These are phyloP conservation scores for Galerucella nymphaeae DNA, from an alignment of 2,888 invertebrate genomes.

Conservation along the genomic window DNA sequence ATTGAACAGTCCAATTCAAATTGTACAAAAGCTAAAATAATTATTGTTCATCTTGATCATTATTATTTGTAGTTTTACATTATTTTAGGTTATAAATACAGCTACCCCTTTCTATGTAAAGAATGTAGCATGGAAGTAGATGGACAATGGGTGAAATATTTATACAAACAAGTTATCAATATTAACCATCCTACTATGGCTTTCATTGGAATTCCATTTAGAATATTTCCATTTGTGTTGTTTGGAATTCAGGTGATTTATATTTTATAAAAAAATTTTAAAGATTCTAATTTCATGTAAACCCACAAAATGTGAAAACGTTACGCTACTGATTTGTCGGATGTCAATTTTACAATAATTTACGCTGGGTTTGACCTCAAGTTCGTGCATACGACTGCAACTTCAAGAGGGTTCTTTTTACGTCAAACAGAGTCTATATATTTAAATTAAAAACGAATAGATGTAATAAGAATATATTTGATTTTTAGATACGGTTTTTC, in stretches of 20 bases:
- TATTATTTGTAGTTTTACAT: background rate
- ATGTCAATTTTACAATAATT: too few relatives aligned
- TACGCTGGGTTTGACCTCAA: too few relatives aligned
- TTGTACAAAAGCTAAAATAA: too few relatives aligned
- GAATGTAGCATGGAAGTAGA: conserved; percentile 78
- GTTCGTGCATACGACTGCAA: too few relatives aligned
- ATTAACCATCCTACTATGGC: conserved; percentile 83
- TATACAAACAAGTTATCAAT: conserved; percentile 89
- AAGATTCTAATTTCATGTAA: too few relatives aligned
- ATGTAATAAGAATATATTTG: background rate
- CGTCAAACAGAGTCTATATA: too few relatives aligned
- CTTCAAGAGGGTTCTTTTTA: too few relatives aligned
- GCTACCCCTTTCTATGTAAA: conserved; percentile 67
- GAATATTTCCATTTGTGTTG: conserved; percentile 86
- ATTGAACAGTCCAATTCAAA: too few relatives aligned
- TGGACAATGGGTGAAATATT: conserved; percentile 83
- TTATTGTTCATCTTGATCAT: background rate
- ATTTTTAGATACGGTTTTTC: conserved; percentile 70
- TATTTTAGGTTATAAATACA: conserved; percentile 64
- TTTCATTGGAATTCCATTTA: conserved; percentile 85
- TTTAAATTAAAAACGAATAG: background rate
- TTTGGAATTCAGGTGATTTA: conserved; percentile 81
- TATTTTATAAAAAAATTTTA: background rate
- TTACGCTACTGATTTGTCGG: too few relatives aligned
- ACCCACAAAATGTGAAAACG: too few relatives aligned